These are phyloP conservation scores for Drosophila borborema DNA, from an alignment of 2,888 invertebrate genomes.

Conservation along the genomic window DNA sequence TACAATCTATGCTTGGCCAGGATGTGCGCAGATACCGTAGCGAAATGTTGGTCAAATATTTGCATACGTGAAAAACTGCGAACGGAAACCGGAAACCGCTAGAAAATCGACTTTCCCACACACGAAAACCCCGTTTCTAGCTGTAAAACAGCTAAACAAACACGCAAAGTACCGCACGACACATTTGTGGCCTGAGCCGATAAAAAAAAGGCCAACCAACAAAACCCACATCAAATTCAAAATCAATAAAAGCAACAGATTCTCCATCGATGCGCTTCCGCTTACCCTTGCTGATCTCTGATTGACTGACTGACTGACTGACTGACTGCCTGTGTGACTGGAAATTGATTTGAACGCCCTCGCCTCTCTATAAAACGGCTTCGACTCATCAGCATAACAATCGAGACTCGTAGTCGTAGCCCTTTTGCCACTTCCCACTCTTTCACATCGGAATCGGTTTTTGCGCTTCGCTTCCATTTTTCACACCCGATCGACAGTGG, in stretches of 20 bases:
- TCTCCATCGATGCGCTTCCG: conserved; percentile 47
- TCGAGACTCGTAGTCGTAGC: conserved; percentile 28
- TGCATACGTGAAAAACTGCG: conserved; percentile 69
- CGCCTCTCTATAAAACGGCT: conserved; percentile 14
- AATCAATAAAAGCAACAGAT: conserved; percentile 62
- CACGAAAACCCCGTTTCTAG: conserved; percentile 38
- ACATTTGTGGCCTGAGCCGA: background rate
- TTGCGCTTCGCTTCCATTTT: conserved; percentile 46
- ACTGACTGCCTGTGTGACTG: conserved; percentile 36
- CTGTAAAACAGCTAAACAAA: conserved; percentile 60
- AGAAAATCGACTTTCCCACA: conserved; percentile 45
- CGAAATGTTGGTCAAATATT: conserved; percentile 63
- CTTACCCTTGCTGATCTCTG: conserved; percentile 11
- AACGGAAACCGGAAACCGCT: conserved; percentile 55
- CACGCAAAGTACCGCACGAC: conserved; percentile 22
- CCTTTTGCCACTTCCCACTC: conserved; percentile 59
- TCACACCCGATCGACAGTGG: conserved; percentile 53
- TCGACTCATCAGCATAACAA: conserved; percentile 74
- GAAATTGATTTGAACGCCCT: conserved; percentile 68
- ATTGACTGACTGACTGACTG: conserved; percentile 13
- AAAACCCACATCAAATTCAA: conserved; percentile 59
- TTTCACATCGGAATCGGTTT: conserved; percentile 32
- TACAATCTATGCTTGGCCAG: conserved; percentile 24
- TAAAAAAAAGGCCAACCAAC: conserved; percentile 51
- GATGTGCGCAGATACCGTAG: conserved; percentile 18